Conservation (phyloP, 2,113 vertebrate species). For the Hoplias malabaricus region DNA sequence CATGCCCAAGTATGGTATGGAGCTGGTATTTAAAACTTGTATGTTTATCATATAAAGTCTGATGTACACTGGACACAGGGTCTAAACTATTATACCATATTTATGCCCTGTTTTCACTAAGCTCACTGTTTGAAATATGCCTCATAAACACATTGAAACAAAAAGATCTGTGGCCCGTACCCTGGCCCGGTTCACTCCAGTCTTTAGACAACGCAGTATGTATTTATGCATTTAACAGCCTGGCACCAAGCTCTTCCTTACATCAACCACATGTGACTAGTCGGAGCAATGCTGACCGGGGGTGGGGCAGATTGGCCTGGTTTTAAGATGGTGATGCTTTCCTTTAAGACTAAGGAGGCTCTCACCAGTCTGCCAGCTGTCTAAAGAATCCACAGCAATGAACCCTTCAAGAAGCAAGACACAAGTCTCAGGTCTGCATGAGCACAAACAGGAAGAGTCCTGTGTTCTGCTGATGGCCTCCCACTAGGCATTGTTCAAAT, state of each 20-base stretch:
- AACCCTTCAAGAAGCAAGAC: neutral
- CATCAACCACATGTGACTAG: neutral
- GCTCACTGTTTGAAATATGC: no score
- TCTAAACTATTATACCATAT: no score
- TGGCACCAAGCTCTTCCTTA: neutral
- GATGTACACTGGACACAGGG: no score
- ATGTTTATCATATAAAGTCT: no score
- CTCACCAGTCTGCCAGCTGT: neutral
- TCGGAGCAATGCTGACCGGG: neutral
- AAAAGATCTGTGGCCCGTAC: no score
- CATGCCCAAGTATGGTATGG: no score
- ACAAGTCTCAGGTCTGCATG: neutral
- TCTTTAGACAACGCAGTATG: neutral
- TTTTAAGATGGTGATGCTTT: no score
- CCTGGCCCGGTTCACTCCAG: neutral
- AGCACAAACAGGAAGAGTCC: conserved; percentile 37
- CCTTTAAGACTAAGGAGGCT: conserved; percentile 8
- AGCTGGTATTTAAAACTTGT: no score
- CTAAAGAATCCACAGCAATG: neutral
- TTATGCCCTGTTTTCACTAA: no score
- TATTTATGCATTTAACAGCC: neutral
- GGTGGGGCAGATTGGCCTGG: no score
- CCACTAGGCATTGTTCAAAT: conserved; percentile 39
- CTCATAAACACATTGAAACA: no score
- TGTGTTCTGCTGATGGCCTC: conserved; percentile 35